Conservation (phyloP, 2,113 vertebrate species). For the Amazona vittata region DNA sequence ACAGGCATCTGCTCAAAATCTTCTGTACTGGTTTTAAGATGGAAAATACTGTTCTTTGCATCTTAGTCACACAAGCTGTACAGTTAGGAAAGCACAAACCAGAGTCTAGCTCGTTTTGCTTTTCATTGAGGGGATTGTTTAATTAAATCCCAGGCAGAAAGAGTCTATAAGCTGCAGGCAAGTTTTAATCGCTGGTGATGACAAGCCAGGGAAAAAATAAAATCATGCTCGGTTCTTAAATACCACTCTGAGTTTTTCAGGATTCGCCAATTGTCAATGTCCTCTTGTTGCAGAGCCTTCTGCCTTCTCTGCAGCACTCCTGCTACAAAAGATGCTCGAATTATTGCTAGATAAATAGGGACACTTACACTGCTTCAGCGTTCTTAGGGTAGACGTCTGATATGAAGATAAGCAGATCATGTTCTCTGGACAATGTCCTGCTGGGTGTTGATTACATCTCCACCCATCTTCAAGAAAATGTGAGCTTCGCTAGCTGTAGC, state of each 20-base stretch:
- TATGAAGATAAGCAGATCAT: not conserved
- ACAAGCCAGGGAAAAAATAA: not conserved
- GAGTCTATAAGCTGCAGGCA: not conserved
- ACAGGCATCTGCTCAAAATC: not conserved
- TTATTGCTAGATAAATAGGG: not conserved
- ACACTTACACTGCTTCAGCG: not conserved
- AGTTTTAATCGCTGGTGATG: not conserved
- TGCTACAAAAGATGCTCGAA: not conserved
- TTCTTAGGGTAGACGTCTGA: not conserved
- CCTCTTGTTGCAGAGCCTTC: not conserved
- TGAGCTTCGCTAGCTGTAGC: not conserved
- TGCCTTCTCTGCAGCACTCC: not conserved
- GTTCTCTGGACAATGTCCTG: accelerated
- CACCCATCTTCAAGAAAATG: not conserved
- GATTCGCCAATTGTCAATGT: not conserved
- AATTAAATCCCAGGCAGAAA: not conserved
- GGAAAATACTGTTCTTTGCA: not conserved
- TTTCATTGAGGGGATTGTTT: not conserved
- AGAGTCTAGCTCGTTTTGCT: not conserved
- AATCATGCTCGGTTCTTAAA: not conserved
- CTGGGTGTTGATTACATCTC: not conserved
- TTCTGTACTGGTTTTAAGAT: not conserved
- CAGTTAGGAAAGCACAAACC: not conserved
- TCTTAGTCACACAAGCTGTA: not conserved
- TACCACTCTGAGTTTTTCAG: not conserved